Base-by-base conservation (phyloP, 2,797 vertebrate species). In the Dromococcyx pavoninus region DNA sequence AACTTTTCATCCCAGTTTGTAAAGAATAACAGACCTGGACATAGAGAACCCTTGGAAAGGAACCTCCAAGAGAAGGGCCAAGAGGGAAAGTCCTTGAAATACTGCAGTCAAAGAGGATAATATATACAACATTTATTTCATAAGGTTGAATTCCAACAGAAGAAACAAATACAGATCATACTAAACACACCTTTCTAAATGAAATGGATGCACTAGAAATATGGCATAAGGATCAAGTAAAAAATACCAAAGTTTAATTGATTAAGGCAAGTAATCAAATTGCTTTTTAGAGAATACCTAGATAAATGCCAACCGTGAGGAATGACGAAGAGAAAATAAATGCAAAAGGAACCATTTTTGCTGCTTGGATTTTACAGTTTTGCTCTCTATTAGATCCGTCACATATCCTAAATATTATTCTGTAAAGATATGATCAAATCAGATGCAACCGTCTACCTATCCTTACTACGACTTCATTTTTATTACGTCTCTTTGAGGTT, bases 101-200 rank as follows among this genome's bases (percentile, higher is more conserved):
- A 92, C 35, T 91, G 69, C 69, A 95, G 94, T 95, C 57, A 88
- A 89, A 76, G n/a, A 81, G 72, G 58, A 93, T 94, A 96, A 96
- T 94, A 96, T 97, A 91, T 60, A 91, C 2, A 90, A 27, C 50
- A 83, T 94, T 96, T 95, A 94, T 96, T 96, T 96, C 75, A 80
- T 39, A 67, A 94, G 97, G 95, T 94, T 77, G 35, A 79, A 81
- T 35, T 85, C 93, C 94, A 95, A 70, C 43, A 81, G 71, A 93
- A 30, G 79, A 96, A 95, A 92, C 46, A 95, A 97, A 96, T 78
- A 96, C n/a, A 87, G 51, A 90, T 93, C 91, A 83, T 70, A 84
- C 60, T 78, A 88, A 91, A 90, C 73, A 88, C 87, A 58, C 77
- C 92, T 96, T 92, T 51, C 56, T 57, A 72, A 94, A 85, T 2